These are phyloP conservation scores for Columba guinea DNA, from an alignment of 2,797 vertebrate genomes.

Conservation along the genomic window DNA sequence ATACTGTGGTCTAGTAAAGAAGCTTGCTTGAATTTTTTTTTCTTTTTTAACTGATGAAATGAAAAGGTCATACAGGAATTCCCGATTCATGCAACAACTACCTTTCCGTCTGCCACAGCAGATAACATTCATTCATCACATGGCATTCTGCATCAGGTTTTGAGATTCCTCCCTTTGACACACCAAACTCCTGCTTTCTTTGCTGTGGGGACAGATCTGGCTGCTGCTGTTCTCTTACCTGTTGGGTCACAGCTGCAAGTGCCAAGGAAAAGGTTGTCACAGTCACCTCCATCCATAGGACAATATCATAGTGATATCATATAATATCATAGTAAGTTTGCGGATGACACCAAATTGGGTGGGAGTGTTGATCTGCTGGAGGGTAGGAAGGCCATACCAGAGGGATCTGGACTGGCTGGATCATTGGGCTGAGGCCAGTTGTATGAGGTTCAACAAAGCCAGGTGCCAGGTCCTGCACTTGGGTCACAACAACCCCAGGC, in stretches of 20 bases:
- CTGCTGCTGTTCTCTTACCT: accelerated
- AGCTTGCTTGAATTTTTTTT: neutral
- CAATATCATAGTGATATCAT: too few species aligned
- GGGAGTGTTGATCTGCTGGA: too few species aligned
- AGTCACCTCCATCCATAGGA: neutral
- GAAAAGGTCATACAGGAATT: neutral
- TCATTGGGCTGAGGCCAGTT: too few species aligned
- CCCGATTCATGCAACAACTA: neutral
- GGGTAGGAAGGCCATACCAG: too few species aligned
- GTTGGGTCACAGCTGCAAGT: neutral
- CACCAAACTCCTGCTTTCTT: neutral
- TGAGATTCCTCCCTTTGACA: neutral
- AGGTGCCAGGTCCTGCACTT: too few species aligned
- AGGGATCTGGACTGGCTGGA: too few species aligned
- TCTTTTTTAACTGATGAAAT: neutral
- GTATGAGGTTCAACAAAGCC: too few species aligned
- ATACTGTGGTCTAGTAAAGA: neutral
- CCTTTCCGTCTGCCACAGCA: neutral
- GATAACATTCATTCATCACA: accelerated
- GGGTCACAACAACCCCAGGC: too few species aligned
- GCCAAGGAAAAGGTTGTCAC: neutral
- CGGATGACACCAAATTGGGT: too few species aligned
- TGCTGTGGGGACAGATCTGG: neutral
- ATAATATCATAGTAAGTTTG: too few species aligned
- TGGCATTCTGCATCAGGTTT: neutral